A percentile compares a stretch with the other conserved stretches of the same genome.
Conservation (phyloP, 2,888 invertebrate species). For the Mimumesa dahlbomi region DNA sequence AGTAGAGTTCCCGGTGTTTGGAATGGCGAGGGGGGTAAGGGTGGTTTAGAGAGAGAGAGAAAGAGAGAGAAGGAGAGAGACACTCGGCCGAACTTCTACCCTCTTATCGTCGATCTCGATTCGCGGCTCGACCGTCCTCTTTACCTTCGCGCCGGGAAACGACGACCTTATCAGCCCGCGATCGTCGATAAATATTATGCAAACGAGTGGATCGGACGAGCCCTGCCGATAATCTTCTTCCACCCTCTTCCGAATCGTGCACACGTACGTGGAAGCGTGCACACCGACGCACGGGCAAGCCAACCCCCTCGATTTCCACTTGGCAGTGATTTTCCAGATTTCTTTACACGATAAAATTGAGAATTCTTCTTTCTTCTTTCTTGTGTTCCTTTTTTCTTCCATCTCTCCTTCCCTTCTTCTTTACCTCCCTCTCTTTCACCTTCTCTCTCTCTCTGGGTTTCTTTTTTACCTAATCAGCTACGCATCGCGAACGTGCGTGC, state of each 20-base stretch:
- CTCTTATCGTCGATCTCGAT: conserved; percentile 58
- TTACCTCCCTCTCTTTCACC: background rate
- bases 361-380: conserved; percentile 7
- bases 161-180: conserved; percentile 45
- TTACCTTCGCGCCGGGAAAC: conserved; percentile 7
- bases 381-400: background rate
- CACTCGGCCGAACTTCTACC: conserved; percentile 29
- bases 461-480: conserved; percentile 47
- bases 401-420: no score
- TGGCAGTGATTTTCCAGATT: conserved; percentile 1
- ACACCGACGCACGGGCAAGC: background rate
- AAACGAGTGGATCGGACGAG: conserved; percentile 52
- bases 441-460: background rate
- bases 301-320: background rate
- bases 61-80: no score
- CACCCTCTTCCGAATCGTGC: conserved; percentile 9
- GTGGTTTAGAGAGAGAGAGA: no score
- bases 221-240: conserved; percentile 16
- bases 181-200: conserved; percentile 62
- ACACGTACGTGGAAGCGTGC: background rate
- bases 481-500: conserved; percentile 8
- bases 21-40: conserved; percentile 2
- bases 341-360: background rate
- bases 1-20: conserved; percentile 3
- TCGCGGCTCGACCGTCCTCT: conserved; percentile 22